A percentile compares a stretch with the other conserved stretches of the same genome.
Conservation (phyloP, 2,888 invertebrate species). For the Drosophila affinis region DNA sequence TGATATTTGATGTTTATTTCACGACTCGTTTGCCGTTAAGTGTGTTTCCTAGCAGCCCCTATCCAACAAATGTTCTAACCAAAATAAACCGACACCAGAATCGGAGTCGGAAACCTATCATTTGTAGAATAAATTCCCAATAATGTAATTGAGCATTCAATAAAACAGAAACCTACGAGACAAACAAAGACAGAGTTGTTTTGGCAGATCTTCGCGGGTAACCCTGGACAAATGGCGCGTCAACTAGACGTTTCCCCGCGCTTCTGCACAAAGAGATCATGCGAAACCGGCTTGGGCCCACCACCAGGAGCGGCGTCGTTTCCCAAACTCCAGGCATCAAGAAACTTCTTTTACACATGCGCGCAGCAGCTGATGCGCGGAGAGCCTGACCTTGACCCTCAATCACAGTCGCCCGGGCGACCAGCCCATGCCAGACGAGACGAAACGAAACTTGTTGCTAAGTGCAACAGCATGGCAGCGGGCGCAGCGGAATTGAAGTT, state of each 20-base stretch:
- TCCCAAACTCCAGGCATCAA: conserved; percentile 6
- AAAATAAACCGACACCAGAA: conserved; percentile 28
- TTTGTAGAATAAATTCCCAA: conserved; percentile 61
- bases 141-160: conserved; percentile 51
- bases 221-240: conserved; percentile 22
- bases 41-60: conserved; percentile 49
- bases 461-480: conserved; percentile 52
- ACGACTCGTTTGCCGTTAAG: conserved; percentile 58
- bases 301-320: conserved; percentile 15
- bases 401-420: conserved; percentile 52
- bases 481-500: conserved; percentile 54
- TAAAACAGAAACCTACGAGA: conserved; percentile 34
- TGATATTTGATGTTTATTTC: conserved; percentile 44
- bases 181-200: neutral
- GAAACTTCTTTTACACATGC: conserved; percentile 62
- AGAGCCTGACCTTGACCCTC: conserved; percentile 74
- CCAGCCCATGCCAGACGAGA: neutral
- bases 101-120: conserved; percentile 45
- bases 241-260: conserved; percentile 21
- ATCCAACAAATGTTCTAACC: conserved; percentile 40
- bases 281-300: conserved; percentile 25
- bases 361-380: conserved; percentile 72
- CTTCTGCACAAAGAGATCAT: conserved; percentile 24
- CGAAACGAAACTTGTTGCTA: conserved; percentile 70
- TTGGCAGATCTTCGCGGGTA: neutral